phyloP scores from a whole-genome alignment of 2,113 vertebrate genomes.

The Macquaria ambigua region DNA sequence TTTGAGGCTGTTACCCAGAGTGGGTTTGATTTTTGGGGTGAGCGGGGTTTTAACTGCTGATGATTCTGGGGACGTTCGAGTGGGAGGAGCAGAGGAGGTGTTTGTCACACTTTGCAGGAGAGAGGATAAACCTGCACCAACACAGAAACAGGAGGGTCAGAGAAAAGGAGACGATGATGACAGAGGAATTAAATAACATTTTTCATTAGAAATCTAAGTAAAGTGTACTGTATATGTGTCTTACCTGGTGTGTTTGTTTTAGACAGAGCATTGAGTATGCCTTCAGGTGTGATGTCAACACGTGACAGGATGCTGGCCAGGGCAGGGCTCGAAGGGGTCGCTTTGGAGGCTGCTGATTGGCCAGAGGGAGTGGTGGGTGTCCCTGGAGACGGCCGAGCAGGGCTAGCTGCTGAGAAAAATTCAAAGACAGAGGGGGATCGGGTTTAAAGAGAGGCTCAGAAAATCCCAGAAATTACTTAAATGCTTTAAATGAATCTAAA shows the following conservation, averaged over 20 bases:
- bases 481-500: not conserved
- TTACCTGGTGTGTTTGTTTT: constrained; percentile 95
- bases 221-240: not conserved
- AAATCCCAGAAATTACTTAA: not conserved
- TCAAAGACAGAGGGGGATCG: not conserved
- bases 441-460: not conserved
- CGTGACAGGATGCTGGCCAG: constrained; percentile 96
- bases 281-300: constrained; percentile 96
- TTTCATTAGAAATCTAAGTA: not conserved
- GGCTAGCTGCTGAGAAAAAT: constrained; percentile 87
- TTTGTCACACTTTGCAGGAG: constrained; percentile 92
- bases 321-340: constrained; percentile 82
- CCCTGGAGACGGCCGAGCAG: constrained; percentile 90
- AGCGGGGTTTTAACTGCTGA: constrained; percentile 81
- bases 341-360: constrained; percentile 86
- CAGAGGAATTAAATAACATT: not conserved
- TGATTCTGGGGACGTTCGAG: constrained; percentile 81
- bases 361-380: constrained; percentile 90
- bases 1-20: constrained; percentile 74
- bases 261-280: constrained; percentile 93
- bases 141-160: constrained; percentile 25
- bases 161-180: not conserved
- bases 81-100: constrained; percentile 72
- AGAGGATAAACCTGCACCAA: constrained; percentile 90
- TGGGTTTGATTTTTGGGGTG: constrained; percentile 85